Conservation (phyloP, 1,140 invertebrate genomes). For the Bradynema listronoti region DNA sequence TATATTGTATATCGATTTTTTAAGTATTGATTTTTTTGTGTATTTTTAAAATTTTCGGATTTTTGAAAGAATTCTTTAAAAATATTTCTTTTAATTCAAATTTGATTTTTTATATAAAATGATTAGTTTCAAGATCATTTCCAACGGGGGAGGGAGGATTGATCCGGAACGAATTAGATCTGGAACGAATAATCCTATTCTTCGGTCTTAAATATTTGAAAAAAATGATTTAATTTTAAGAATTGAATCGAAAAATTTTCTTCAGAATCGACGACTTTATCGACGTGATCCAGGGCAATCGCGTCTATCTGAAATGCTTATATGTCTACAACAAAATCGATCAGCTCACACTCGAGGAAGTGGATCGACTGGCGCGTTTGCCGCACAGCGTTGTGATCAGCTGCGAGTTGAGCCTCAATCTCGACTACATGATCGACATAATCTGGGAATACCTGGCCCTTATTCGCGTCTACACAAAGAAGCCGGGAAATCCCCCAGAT, state of each 20-base stretch:
- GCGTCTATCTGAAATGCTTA: constrained; percentile 78
- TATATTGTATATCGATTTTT: constrained; percentile 20
- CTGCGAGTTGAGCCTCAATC: constrained; percentile 97
- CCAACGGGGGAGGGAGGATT: too few species aligned
- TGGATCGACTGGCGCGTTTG: constrained; percentile 83
- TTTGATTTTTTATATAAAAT: constrained; percentile 17
- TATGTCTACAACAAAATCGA: constrained; percentile 97
- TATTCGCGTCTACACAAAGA: constrained; percentile 95
- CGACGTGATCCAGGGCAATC: constrained; percentile 94
- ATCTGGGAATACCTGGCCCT: constrained; percentile 89
- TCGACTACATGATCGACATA: constrained; percentile 73
- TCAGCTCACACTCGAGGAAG: constrained; percentile 97
- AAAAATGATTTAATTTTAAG: too few species aligned
- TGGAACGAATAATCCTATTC: too few species aligned
- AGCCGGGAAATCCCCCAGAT: constrained; percentile 69
- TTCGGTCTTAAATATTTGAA: too few species aligned
- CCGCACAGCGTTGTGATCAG: constrained; percentile 88
- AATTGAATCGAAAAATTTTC: too few species aligned
- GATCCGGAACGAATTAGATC: too few species aligned
- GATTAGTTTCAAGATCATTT: too few species aligned
- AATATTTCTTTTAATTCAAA: neutral
- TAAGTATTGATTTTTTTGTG: neutral
- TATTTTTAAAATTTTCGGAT: too few species aligned
- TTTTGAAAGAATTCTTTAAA: too few species aligned
- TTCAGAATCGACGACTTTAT: constrained; percentile 82